A percentile compares a stretch with the other conserved stretches of the same genome.
Conservation (phyloP, 2,113 vertebrate species). For the Psittacula cyanocephala region DNA sequence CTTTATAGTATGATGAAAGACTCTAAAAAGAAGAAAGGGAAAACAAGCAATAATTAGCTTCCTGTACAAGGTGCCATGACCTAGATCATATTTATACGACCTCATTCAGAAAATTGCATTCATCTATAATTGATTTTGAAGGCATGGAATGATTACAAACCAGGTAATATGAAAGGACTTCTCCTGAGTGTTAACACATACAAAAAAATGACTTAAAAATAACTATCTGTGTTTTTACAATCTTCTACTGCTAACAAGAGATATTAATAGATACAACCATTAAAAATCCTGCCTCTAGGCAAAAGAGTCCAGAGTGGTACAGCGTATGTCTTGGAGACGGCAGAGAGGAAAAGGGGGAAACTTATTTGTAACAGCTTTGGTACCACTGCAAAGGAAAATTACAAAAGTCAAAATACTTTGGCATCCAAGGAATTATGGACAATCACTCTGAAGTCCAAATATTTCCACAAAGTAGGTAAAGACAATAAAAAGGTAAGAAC, state of each 20-base stretch:
- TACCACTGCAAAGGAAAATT: neutral
- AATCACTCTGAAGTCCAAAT: neutral
- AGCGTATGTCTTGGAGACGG: neutral
- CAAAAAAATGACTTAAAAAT: neutral
- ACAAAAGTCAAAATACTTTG: neutral
- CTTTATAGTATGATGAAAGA: slow-evolving; percentile 91
- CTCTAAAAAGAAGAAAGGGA: slow-evolving; percentile 68
- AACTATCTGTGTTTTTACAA: neutral
- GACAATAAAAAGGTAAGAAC: neutral
- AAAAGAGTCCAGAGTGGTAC: neutral
- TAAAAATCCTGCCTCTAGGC: neutral
- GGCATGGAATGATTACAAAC: neutral
- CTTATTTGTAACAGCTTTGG: neutral
- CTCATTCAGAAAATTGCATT: neutral
- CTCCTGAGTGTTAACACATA: neutral
- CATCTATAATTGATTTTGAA: slow-evolving; percentile 17
- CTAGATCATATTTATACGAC: neutral
- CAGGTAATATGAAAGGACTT: neutral
- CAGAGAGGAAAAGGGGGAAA: neutral
- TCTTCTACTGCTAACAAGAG: neutral
- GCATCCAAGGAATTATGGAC: neutral
- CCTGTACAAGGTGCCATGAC: slow-evolving; percentile 7
- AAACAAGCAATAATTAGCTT: slow-evolving; percentile 58
- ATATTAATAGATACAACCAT: neutral
- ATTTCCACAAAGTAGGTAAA: neutral